A percentile compares a stretch with the other conserved stretches of the same genome.
Conservation (phyloP, 2,113 vertebrate genomes). For the Rhinichthys klamathensis region DNA sequence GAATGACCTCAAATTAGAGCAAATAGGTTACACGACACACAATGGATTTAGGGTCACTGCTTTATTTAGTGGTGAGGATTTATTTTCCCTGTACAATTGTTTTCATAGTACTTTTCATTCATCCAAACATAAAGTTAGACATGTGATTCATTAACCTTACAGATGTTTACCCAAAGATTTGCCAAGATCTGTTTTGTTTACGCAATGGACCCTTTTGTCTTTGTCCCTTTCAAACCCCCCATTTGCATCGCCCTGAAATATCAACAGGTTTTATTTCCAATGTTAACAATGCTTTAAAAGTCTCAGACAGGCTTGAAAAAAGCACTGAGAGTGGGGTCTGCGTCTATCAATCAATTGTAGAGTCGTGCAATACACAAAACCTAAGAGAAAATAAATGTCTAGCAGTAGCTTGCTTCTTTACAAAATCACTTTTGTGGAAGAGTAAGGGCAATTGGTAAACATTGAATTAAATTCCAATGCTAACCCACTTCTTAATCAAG, state of each 20-base stretch:
- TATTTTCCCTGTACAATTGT: neutral
- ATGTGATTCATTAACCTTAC: constrained; percentile 47
- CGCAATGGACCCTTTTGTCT: constrained; percentile 42
- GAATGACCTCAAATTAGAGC: constrained; percentile 61
- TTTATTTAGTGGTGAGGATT: constrained; percentile 50
- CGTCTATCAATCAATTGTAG: constrained; percentile 39
- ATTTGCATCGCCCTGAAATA: constrained; percentile 54
- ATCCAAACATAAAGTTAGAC: constrained; percentile 41
- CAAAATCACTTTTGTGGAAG: constrained; percentile 30
- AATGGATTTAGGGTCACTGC: constrained; percentile 47
- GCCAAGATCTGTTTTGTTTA: constrained; percentile 56
- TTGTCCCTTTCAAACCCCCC: constrained; percentile 49
- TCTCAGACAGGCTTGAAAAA: constrained; percentile 53
- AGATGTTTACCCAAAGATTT: constrained; percentile 50
- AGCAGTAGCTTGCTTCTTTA: constrained; percentile 16
- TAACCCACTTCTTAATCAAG: neutral
- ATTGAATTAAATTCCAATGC: constrained; percentile 25
- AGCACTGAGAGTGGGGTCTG: constrained; percentile 42
- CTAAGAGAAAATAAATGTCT: constrained; percentile 7
- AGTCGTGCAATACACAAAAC: constrained; percentile 43
- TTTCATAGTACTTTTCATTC: constrained; percentile 34
- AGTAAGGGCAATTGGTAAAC: neutral
- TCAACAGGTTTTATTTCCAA: constrained; percentile 56
- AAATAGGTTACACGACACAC: constrained; percentile 58
- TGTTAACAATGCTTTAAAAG: constrained; percentile 56